phyloP scores from a whole-genome alignment of 2,113 vertebrate genomes.

The Haliaeetus leucogaster region DNA sequence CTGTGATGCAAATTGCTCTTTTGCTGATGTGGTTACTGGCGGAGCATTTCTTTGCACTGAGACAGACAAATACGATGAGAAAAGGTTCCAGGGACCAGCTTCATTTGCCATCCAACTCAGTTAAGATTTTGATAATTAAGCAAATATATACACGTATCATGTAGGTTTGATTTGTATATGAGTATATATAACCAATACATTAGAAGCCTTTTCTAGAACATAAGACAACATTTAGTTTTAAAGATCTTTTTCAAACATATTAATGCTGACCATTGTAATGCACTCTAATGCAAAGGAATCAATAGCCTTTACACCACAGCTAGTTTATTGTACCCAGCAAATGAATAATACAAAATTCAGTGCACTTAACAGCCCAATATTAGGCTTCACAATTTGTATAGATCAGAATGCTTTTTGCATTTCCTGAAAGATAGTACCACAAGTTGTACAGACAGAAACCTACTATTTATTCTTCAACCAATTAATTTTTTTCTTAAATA shows the following conservation, averaged over 20 bases:
- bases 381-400: not conserved
- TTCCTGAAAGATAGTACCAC: not conserved
- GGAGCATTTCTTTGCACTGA: not conserved
- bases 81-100: not conserved
- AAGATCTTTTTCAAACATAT: not conserved
- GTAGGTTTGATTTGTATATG: not conserved
- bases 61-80: not conserved
- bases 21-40: not conserved
- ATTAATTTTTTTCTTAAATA: not conserved
- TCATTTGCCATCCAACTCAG: not conserved
- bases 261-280: not conserved
- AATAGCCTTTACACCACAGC: not conserved
- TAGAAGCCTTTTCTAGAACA: not conserved
- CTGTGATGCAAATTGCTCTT: not conserved
- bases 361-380: not conserved
- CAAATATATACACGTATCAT: not conserved
- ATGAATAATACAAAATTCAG: not conserved
- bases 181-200: not conserved
- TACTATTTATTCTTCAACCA: not conserved
- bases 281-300: not conserved
- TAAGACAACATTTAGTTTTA: not conserved
- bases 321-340: not conserved
- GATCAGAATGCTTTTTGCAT: not conserved
- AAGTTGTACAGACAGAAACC: not conserved
- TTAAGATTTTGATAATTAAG: not conserved